phyloP scores from a whole-genome alignment of 2,888 invertebrate species.

The Anthophora plumipes region DNA sequence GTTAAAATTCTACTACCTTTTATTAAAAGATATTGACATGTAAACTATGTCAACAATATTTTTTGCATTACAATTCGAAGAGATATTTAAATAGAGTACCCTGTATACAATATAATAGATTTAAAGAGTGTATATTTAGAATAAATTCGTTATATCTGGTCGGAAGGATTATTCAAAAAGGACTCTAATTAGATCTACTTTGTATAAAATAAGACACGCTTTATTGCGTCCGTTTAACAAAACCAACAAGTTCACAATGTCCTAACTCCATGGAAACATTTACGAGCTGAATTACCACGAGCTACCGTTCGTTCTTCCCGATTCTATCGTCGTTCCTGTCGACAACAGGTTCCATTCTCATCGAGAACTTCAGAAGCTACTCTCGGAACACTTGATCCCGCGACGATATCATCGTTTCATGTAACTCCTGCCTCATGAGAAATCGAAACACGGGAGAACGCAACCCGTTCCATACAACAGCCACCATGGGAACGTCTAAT shows the following conservation, averaged over 20 bases:
- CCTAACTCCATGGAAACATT: neutral
- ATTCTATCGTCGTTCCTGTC: constrained; percentile 35
- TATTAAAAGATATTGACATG: too few species aligned
- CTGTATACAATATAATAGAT: too few species aligned
- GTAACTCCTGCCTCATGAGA: constrained; percentile 46
- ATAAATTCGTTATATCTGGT: too few species aligned
- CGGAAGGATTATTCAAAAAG: too few species aligned
- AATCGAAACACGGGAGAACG: constrained; percentile 27
- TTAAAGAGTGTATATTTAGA: too few species aligned
- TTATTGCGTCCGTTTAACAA: neutral
- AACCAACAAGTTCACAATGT: neutral
- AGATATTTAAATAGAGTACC: too few species aligned
- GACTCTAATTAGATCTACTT: too few species aligned
- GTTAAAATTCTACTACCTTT: too few species aligned
- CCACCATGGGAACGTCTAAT: constrained; percentile 59
- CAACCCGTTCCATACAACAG: constrained; percentile 27
- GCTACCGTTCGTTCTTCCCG: neutral
- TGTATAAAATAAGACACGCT: too few species aligned
- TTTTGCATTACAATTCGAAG: too few species aligned
- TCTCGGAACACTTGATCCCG: constrained; percentile 46
- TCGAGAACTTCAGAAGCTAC: constrained; percentile 52
- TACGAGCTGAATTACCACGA: constrained; percentile 6
- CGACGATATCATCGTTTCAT: constrained; percentile 60
- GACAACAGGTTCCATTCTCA: constrained; percentile 56
- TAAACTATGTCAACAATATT: too few species aligned